Conservation (phyloP, 2,797 vertebrate species). For the Thalassophryne amazonica region DNA sequence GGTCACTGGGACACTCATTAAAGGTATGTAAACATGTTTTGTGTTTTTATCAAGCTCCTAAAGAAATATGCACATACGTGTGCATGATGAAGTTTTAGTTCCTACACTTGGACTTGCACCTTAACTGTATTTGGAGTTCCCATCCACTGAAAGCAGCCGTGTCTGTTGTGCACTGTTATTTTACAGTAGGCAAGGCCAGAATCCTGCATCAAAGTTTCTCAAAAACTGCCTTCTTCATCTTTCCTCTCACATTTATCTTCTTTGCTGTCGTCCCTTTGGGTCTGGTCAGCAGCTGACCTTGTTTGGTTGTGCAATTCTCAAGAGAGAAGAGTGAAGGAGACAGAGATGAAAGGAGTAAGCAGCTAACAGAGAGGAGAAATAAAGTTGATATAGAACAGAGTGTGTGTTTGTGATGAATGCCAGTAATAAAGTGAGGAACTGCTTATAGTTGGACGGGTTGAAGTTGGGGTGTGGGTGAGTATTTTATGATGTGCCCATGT, state of each 20-base stretch:
- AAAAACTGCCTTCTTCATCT: slow-evolving; percentile 9
- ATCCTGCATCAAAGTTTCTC: background rate
- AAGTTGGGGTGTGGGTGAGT: too few species aligned
- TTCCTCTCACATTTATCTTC: slow-evolving; percentile 27
- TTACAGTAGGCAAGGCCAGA: background rate
- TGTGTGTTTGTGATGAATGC: slow-evolving; percentile 48
- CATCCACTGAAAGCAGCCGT: background rate
- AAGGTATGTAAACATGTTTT: slow-evolving; percentile 79
- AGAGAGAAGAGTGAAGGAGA: slow-evolving; percentile 46
- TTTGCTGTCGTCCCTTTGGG: background rate
- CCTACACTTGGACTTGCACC: background rate
- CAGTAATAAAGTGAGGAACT: slow-evolving; percentile 55
- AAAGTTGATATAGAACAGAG: slow-evolving; percentile 53
- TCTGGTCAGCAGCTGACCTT: slow-evolving; percentile 47
- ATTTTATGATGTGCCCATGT: too few species aligned
- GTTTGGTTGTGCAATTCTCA: slow-evolving; percentile 45
- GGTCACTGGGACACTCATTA: slow-evolving; percentile 87
- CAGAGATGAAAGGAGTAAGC: slow-evolving; percentile 51
- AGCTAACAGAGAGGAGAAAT: slow-evolving; percentile 60
- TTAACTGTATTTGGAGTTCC: too few species aligned
- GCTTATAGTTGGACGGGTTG: too few species aligned
- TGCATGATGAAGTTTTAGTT: too few species aligned
- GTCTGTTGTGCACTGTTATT: background rate
- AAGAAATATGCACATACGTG: background rate
- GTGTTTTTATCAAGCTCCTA: background rate